A percentile compares a stretch with the other conserved stretches of the same genome.
Conservation (phyloP, 2,888 invertebrate species). For the Perithous albicinctus region DNA sequence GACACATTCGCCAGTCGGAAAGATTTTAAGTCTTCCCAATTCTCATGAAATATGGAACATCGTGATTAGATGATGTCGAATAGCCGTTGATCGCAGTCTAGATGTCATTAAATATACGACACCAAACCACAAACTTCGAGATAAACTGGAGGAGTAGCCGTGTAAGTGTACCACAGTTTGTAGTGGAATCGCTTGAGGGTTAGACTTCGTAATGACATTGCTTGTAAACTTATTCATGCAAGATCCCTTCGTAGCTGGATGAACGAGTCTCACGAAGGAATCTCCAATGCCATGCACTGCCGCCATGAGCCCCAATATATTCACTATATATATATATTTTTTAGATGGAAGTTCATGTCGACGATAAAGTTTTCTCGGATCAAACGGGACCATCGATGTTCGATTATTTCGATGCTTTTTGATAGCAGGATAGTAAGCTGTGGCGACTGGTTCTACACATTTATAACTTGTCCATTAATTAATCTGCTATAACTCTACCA, state of each 20-base stretch:
- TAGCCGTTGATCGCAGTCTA: conserved; percentile 46
- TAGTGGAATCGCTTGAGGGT: conserved; percentile 54
- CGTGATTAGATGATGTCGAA: not conserved
- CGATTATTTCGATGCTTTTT: not conserved
- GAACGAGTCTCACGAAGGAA: conserved; percentile 58
- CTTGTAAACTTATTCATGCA: conserved; percentile 57
- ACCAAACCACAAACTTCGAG: conserved; percentile 48
- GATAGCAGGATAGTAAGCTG: not conserved
- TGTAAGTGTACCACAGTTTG: conserved; percentile 36
- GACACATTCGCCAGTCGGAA: not conserved
- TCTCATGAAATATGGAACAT: not conserved
- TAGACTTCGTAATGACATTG: conserved; percentile 62
- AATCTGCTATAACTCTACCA: too few species aligned
- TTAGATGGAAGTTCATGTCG: not conserved
- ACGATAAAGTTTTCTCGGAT: conserved; percentile 7
- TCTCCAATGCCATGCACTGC: conserved; percentile 49
- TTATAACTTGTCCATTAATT: too few species aligned
- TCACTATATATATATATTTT: conserved; percentile 7
- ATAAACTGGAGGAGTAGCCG: conserved; percentile 42
- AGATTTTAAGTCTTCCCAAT: not conserved
- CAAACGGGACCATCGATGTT: not conserved
- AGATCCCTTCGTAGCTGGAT: conserved; percentile 42
- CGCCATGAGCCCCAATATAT: conserved; percentile 47
- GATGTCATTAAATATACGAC: conserved; percentile 43
- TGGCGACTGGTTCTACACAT: not conserved